phyloP scores from a whole-genome alignment of 2,797 vertebrate species.

The Eidolon dupreanum region DNA sequence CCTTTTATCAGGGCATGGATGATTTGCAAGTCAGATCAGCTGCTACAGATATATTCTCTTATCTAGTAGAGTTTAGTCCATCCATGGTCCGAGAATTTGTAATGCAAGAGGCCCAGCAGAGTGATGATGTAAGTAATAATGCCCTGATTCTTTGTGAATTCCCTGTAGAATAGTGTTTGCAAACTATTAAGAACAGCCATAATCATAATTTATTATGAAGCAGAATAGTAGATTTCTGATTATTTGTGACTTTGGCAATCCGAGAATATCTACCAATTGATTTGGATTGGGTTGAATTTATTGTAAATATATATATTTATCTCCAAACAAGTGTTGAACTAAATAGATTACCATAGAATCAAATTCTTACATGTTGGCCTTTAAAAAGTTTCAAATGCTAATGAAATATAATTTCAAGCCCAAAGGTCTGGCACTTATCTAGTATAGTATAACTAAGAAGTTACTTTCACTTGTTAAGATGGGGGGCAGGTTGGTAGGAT shows the following conservation, averaged over 20 bases:
- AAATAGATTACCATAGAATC: not conserved
- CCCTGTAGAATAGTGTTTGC: not conserved
- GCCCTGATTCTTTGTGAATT: not conserved
- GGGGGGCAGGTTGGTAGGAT: not conserved
- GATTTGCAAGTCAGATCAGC: conserved; percentile 98
- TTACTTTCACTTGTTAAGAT: conserved; percentile 33
- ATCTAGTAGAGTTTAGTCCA: conserved; percentile 99
- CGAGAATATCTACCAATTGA: not conserved
- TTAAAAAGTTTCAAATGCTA: not conserved
- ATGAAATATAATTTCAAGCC: conserved; percentile 21
- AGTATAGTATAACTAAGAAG: not conserved
- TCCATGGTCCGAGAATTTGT: conserved; percentile 99
- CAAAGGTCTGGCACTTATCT: not conserved
- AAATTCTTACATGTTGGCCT: not conserved
- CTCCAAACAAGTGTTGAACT: not conserved
- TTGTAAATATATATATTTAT: no score
- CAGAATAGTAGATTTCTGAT: conserved; percentile 29
- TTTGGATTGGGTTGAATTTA: not conserved
- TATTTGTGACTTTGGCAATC: not conserved
- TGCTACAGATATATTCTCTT: conserved; percentile 99
- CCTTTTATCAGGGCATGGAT: conserved; percentile 93
- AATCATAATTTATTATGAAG: conserved; percentile 11
- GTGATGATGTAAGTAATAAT: conserved; percentile 93
- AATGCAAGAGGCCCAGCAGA: conserved; percentile 99
- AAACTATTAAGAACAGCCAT: not conserved